Base-by-base conservation (phyloP, 2,113 vertebrate species). In the Tyto alba region DNA sequence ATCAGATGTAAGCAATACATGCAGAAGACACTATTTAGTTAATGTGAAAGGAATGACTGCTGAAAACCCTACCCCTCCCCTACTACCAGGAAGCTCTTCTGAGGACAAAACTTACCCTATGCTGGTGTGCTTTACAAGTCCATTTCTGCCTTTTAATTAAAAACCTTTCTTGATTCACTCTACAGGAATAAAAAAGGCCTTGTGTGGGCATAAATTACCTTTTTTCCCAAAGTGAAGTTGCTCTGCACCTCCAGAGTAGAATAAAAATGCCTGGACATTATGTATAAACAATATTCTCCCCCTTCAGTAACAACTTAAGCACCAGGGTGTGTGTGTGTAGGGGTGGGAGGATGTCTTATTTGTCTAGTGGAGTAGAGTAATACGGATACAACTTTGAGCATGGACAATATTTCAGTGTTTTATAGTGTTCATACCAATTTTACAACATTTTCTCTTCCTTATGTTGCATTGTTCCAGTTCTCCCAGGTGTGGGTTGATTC, bases 301-400 rank as follows among this genome's bases (percentile, higher is more conserved):
- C 4, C 3, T 50, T 55, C 17, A 40, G 17, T 16, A 63, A 26
- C 32, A 55, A 29, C 13, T 72, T 56, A 38, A 57, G 26, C 27
- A 76, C 15, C 53, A 64, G 17, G 3, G 6, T 5, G 5, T 59
- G 23, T 40, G 43, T 69, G 36, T 13, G 11, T 5, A 79, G 75
- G 8, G 36, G 5, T 0, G 1, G 4, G 18, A 32, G 5, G 4
- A 2, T 64, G 17, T 38, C 21, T 62, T 48, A n/a, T 63, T 87
- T 52, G 29, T 34, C 10, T 69, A 0, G 10, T 56, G 43, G 29
- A 90, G 21, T 17, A 64, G 3, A 78, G 13, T 6, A 78, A 79
- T 55, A 38, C 2, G 25, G 10, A 45, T 41, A 32, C 8, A 40
- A 16, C 26, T 63, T 19, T n/a, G n/a, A 59, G 6, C 0, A 0